Evolutionary conservation across 2,888 invertebrate genomes (phyloP).

Genomic region (Lasioglossum zephyrum): DNA sequence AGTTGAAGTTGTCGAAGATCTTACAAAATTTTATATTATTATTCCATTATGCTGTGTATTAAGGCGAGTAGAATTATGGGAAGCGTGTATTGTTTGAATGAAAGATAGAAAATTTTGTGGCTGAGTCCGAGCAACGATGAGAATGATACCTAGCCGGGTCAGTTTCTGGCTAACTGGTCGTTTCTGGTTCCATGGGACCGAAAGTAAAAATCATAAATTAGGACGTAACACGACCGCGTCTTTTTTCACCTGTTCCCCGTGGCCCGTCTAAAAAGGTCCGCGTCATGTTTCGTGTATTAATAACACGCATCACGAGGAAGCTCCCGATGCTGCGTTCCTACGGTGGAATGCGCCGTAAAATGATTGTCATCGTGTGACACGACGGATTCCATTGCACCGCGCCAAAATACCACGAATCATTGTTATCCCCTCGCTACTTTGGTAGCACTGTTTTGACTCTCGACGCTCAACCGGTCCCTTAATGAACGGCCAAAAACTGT

Average conservation of each 20-base stretch:
- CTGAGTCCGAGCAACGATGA: background rate
- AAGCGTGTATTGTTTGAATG: background rate
- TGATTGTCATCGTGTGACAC: slow-evolving; percentile 69
- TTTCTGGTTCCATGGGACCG: background rate
- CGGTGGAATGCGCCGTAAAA: slow-evolving; percentile 51
- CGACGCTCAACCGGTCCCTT: background rate
- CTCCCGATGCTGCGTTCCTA: slow-evolving; percentile 35
- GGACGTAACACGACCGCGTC: slow-evolving; percentile 30
- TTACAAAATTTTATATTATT: too few relatives aligned
- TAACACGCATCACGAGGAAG: slow-evolving; percentile 65
- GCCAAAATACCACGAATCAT: slow-evolving; percentile 66
- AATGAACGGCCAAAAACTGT: background rate
- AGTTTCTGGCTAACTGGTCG: background rate
- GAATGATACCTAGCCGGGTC: background rate
- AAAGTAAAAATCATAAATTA: slow-evolving; percentile 42
- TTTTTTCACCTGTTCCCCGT: slow-evolving; percentile 50
- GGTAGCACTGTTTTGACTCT: slow-evolving; percentile 72
- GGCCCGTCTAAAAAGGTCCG: slow-evolving; percentile 46
- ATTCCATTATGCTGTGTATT: too few relatives aligned
- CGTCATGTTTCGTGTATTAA: slow-evolving; percentile 72
- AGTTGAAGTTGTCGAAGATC: too few relatives aligned
- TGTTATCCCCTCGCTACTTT: slow-evolving; percentile 65
- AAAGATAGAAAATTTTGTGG: background rate
- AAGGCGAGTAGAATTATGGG: too few relatives aligned
- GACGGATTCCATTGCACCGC: slow-evolving; percentile 65